These are phyloP conservation scores for Drosophila greeni DNA, from an alignment of 2,888 invertebrate genomes.

Conservation along the genomic window DNA sequence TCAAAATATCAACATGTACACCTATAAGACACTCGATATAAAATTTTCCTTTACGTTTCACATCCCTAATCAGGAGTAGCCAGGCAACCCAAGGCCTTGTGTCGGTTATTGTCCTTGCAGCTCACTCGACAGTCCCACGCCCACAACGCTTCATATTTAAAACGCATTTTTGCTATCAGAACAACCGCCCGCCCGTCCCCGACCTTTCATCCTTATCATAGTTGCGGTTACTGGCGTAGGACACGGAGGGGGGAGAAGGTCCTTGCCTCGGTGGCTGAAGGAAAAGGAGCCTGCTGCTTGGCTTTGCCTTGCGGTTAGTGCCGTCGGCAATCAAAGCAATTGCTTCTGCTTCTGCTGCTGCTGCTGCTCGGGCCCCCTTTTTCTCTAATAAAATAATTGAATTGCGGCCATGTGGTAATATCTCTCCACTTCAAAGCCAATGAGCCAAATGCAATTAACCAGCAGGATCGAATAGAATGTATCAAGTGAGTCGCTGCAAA, in stretches of 20 bases:
- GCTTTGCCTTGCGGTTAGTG: constrained; percentile 57
- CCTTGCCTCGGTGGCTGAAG: background rate
- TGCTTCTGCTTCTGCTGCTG: constrained; percentile 51
- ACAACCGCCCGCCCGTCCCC: background rate
- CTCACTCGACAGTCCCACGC: constrained; percentile 21
- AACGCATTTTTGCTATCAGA: constrained; percentile 60
- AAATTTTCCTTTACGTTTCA: background rate
- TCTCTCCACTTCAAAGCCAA: constrained; percentile 58
- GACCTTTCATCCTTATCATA: constrained; percentile 46
- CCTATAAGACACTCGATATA: background rate
- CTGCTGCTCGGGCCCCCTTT: constrained; percentile 25
- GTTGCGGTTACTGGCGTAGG: constrained; percentile 53
- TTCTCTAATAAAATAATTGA: constrained; percentile 66
- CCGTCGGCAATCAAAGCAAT: constrained; percentile 64
- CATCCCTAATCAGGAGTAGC: constrained; percentile 8
- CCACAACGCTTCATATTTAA: constrained; percentile 60
- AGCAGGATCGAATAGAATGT: constrained; percentile 14
- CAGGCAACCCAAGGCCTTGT: constrained; percentile 11
- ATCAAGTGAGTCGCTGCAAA: constrained; percentile 25
- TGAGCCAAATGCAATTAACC: constrained; percentile 57
- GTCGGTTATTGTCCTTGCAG: constrained; percentile 32
- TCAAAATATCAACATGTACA: background rate
- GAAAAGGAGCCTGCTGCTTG: constrained; percentile 18
- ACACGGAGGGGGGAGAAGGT: background rate
- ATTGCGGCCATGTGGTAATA: constrained; percentile 66